Base-by-base conservation (phyloP, 2,797 vertebrate species). In the Salmo trutta region DNA sequence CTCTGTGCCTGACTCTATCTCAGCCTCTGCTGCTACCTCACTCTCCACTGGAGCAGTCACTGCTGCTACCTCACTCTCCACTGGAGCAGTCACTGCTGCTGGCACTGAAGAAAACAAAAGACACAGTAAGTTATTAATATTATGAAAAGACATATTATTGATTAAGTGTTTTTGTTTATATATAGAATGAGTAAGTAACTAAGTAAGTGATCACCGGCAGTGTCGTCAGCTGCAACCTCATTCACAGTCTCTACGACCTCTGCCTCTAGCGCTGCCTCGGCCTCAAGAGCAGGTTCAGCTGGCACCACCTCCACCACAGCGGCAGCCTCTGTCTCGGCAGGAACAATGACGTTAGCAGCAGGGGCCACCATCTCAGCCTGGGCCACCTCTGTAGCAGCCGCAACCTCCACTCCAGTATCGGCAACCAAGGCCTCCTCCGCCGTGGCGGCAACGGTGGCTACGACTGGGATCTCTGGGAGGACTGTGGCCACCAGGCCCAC, bases 241-340 rank as follows among this genome's bases (percentile, higher is more conserved):
- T 89, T 92, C 65, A 83, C 90, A n/a, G 88, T 79, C 67, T 88
- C 92, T 72, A 85, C 53, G 2, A 83, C 75, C 83, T 93, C 92
- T 12, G 81, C 84, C 75, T 92, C 93, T 0, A 31, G 31, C 2
- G 5, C 53, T 14, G 2, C 75, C 83, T 93, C 92, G 12, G 81
- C 14, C 68, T 83, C 79, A 33, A 62, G 71, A 0, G 70, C 76
- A 4, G 76, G 77, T 56, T 77, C 67, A 10, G 51, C 71, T 0
- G 81, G 74, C 17, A 47, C 68, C 16, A 24, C 75, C 14, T 75
- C 78, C 47, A 74, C 77, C 71, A 52, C 52, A 56, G 24, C 79
- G 27, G 73, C 33, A 65, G 54, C 29, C 52, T 79, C 81, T 15
- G 85, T 78, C 77, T 72, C 78, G 16, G 74, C 69, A 19, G 77